A percentile compares a stretch with the other conserved stretches of the same genome.
These are phyloP conservation scores for Oncorhynchus kisutch DNA, from an alignment of 2,113 vertebrate genomes.

Conservation along the genomic window DNA sequence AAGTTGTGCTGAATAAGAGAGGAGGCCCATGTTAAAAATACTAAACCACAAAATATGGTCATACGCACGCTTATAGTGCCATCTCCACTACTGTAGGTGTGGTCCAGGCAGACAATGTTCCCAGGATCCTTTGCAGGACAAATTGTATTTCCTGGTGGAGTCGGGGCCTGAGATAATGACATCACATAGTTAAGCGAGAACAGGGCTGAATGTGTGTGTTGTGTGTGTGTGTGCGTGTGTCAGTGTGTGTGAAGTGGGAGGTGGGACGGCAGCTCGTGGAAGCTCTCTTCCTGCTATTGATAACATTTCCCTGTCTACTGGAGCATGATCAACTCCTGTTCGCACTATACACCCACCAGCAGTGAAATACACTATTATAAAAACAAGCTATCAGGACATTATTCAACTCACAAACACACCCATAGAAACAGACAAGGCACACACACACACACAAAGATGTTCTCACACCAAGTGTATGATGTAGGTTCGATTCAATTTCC, in stretches of 20 bases:
- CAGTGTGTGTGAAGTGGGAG: slow-evolving; percentile 3
- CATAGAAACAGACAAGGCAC: background rate
- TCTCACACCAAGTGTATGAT: background rate
- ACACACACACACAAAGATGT: background rate
- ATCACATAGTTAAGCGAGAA: too few species aligned
- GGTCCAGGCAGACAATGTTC: background rate
- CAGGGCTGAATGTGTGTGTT: background rate
- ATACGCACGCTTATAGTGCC: background rate
- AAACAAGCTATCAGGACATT: background rate
- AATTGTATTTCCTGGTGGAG: background rate
- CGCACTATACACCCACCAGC: background rate
- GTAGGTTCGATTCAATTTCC: too few species aligned
- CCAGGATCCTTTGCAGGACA: background rate
- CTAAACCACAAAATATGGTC: background rate
- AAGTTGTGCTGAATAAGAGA: too few species aligned
- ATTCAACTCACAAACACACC: background rate
- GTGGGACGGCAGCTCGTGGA: background rate
- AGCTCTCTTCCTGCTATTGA: slow-evolving; percentile 9
- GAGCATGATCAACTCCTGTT: background rate
- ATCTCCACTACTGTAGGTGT: slow-evolving; percentile 17
- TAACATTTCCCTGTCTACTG: slow-evolving; percentile 1
- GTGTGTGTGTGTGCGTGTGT: slow-evolving; percentile 10
- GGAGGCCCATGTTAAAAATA: background rate
- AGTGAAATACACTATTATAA: background rate
- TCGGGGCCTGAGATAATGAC: too few species aligned